Conservation (phyloP, 2,113 vertebrate genomes). For the Paramormyrops kingsleyae region DNA sequence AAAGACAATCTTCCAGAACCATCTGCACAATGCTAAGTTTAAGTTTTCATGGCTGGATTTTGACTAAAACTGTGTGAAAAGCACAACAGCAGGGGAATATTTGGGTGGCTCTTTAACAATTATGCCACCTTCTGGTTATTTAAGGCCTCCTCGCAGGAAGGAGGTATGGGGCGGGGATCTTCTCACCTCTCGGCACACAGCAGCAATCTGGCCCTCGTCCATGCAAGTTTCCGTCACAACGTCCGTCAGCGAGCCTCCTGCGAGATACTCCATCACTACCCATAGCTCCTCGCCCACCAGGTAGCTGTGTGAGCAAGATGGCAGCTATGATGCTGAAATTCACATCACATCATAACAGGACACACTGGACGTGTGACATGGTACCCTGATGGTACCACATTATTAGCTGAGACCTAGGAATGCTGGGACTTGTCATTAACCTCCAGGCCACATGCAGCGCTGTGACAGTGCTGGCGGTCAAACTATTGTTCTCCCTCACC, state of each 20-base stretch:
- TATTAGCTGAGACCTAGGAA: background rate
- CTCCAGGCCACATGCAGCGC: background rate
- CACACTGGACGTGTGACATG: background rate
- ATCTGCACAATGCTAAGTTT: background rate
- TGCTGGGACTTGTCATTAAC: background rate
- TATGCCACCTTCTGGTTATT: background rate
- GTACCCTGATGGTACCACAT: background rate
- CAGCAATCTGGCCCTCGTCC: slow-evolving; percentile 94
- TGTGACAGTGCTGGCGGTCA: background rate
- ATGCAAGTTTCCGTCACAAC: slow-evolving; percentile 96
- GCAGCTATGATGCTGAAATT: background rate
- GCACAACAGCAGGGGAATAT: background rate
- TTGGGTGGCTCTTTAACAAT: background rate
- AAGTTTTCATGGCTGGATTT: background rate
- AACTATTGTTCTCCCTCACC: slow-evolving; percentile 53
- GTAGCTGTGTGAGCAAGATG: slow-evolving; percentile 65
- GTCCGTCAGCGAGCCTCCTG: slow-evolving; percentile 89
- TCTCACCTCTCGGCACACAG: slow-evolving; percentile 90
- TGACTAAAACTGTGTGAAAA: background rate
- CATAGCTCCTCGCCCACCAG: slow-evolving; percentile 96
- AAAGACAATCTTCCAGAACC: background rate
- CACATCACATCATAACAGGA: background rate
- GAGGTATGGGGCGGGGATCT: background rate
- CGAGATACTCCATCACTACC: slow-evolving; percentile 98
- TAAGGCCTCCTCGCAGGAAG: background rate